Evolutionary conservation across 2,113 vertebrate genomes (phyloP), one percentile per base, ranked within the genome.

Genomic region (Dipodomys stephensi): DNA sequence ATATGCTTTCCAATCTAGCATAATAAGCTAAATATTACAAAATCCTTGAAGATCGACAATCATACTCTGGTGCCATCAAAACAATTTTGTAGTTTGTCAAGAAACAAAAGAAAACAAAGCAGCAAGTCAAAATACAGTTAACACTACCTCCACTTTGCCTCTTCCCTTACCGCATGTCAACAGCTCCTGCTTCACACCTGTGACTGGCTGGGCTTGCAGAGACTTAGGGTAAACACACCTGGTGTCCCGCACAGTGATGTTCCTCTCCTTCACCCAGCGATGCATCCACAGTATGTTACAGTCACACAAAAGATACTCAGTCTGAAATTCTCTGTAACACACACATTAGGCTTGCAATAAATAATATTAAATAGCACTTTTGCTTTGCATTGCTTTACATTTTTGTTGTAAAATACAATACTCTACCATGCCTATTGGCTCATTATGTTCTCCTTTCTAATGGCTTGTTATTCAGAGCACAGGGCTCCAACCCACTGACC

Each of bases 201-300:
- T 98, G 79, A 99, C 97, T 0, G 96, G 96, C 95, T 99, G 99
- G 2, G 99, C 98, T 96, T 99, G 99, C 69, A 99, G 98, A 0
- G 99, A 98, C 90, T 99, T 99, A 0, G 99, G 99, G 94, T 98
- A 99, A 0, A 98, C 99, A 97, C 99, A 99, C 88, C 98, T 98
- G 0, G 99, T 99, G 96, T 99, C 99, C 92, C 99, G 99, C 1
- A 99, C 99, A 0, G 97, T 98, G 88, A 99, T 98, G 92, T 98
- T 99, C 96, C 98, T 98, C 62, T 99, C 99, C 94, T 98, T 99
- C 62, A 99, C 98, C 99, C 99, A 99, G 44, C 97, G 98, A 83
- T 99, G 98, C 97, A 99, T 98, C 99, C 99, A 99, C 68, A 98
- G 82, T 62, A 99, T 98, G 97, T 99, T 99, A 97, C 99, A 99